A percentile compares a stretch with the other conserved stretches of the same genome.
phyloP scores from a whole-genome alignment of 2,113 vertebrate species.

The Phoenicopterus ruber region DNA sequence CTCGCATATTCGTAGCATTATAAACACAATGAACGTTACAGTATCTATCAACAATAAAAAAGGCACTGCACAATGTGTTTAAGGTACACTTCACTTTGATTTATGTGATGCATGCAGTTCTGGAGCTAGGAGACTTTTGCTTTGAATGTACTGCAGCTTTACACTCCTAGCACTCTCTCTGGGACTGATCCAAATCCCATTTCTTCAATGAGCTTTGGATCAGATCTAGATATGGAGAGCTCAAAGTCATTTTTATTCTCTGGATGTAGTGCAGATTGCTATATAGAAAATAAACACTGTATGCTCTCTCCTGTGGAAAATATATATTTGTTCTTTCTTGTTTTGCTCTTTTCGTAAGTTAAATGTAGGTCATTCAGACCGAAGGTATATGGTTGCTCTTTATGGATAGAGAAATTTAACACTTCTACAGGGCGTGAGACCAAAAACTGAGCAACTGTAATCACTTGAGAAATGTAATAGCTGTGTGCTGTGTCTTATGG shows the following conservation, averaged over 20 bases:
- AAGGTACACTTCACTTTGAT: conserved; percentile 42
- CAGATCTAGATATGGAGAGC: conserved; percentile 1
- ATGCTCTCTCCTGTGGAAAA: conserved; percentile 28
- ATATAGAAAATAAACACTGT: conserved; percentile 34
- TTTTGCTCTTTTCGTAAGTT: conserved; percentile 19
- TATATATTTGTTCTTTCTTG: conserved; percentile 41
- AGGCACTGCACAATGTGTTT: neutral
- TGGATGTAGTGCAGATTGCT: conserved; percentile 24
- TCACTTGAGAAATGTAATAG: conserved; percentile 66
- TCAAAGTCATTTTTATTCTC: conserved; percentile 31
- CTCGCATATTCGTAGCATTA: neutral
- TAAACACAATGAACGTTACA: neutral
- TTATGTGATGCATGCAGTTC: conserved; percentile 2
- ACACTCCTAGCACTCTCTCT: conserved; percentile 56
- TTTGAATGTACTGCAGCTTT: conserved; percentile 39
- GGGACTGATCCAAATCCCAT: conserved; percentile 45
- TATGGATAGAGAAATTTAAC: conserved; percentile 39
- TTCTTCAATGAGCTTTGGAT: conserved; percentile 39
- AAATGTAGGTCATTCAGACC: conserved; percentile 52
- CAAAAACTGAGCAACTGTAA: conserved; percentile 57
- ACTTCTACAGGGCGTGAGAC: conserved; percentile 50
- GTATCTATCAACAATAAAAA: neutral
- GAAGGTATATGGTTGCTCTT: conserved; percentile 35
- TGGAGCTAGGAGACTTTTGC: conserved; percentile 31
- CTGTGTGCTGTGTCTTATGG: conserved; percentile 57